These are phyloP conservation scores for Meghimatium bilineatum DNA, from an alignment of 2,888 invertebrate species.

Conservation along the genomic window DNA sequence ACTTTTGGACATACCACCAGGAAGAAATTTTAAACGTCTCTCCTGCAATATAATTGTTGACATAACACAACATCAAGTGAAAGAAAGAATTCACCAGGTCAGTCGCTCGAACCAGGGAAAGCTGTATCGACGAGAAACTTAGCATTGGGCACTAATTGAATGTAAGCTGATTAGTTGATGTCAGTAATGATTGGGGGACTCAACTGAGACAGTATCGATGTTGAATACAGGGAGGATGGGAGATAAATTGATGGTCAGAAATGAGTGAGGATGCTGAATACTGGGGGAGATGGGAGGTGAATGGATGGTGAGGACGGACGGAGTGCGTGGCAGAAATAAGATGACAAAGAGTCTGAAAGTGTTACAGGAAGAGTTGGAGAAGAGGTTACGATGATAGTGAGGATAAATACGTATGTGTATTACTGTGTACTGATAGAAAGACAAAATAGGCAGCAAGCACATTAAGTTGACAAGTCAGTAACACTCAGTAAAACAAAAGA, in stretches of 20 bases:
- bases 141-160: conserved; percentile 6
- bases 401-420: neutral
- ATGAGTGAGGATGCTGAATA: too few species aligned
- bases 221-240: neutral
- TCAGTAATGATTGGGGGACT: neutral
- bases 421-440: neutral
- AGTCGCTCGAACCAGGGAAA: neutral
- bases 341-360: neutral
- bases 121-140: conserved; percentile 20
- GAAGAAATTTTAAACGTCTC: neutral
- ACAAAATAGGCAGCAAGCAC: neutral
- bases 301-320: too few species aligned
- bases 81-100: neutral
- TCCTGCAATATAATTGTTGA: neutral
- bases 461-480: neutral
- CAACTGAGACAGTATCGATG: neutral
- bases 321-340: neutral
- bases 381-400: neutral
- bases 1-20: neutral
- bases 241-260: too few species aligned
- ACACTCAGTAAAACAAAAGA: neutral
- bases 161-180: conserved; percentile 16
- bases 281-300: too few species aligned
- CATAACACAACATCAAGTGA: neutral
- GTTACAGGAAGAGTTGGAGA: neutral